These are phyloP conservation scores for Chloroceryle amazona DNA, from an alignment of 2,797 vertebrate species.

Conservation along the genomic window DNA sequence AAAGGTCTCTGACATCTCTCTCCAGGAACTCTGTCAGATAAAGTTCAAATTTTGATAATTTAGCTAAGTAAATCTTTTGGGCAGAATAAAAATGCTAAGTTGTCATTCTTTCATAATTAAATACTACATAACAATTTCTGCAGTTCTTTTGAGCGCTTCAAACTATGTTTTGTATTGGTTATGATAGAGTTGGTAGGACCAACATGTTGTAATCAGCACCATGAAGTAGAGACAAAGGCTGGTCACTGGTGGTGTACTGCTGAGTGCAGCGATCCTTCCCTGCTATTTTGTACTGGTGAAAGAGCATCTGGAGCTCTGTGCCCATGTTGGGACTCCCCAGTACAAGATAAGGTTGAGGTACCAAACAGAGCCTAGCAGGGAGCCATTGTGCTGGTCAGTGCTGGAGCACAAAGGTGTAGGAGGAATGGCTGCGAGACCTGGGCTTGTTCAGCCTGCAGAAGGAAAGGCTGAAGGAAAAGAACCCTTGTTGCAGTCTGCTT, in stretches of 20 bases:
- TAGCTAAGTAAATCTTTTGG: not conserved
- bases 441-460: not conserved
- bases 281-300: not conserved
- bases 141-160: not conserved
- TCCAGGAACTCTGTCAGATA: not conserved
- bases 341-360: not conserved
- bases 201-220: not conserved
- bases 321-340: not conserved
- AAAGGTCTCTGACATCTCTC: slow-evolving; percentile 6
- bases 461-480: not conserved
- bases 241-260: not conserved
- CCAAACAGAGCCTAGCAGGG: rapidly evolving
- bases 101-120: not conserved
- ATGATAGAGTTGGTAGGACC: not conserved
- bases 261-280: not conserved
- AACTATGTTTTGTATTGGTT: not conserved
- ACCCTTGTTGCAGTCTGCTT: not conserved
- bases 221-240: not conserved
- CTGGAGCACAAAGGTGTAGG: not conserved
- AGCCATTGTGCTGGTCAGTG: not conserved
- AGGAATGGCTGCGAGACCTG: not conserved
- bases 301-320: too few species aligned
- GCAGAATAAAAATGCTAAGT: slow-evolving; percentile 2
- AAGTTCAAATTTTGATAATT: slow-evolving; percentile 37
- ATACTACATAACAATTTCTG: not conserved